Evolutionary conservation across 2,113 vertebrate species (phyloP), one percentile per base, ranked within the genome.

Genomic region (Amblyornis subalaris): DNA sequence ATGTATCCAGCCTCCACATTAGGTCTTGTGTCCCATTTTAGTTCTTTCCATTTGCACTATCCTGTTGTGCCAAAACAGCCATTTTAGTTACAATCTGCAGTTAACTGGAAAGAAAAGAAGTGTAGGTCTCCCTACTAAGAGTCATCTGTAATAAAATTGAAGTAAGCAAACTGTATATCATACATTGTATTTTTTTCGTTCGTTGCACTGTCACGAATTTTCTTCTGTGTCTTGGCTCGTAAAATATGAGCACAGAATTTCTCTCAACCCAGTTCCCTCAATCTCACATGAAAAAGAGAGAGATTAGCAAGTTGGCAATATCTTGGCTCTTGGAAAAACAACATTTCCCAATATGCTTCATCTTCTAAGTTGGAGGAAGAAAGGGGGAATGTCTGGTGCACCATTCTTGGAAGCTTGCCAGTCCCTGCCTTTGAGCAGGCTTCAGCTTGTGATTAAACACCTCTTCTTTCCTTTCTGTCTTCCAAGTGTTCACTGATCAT

Each of bases 121-220:
- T 19, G 3, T 50, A 95, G 94, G 74, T 76, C 38, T 94, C 58
- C 70, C 71, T 76, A 14, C 42, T 51, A 40, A 55, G 54, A 93
- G 78, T 74, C 29, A 70, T 91, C 85, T 89, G 77, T 79, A 95
- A 95, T 96, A 96, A 96, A 96, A 85, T 26, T 54, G 14, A 94
- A 94, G 67, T 89, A 75, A 25, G 6, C 42, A 85, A 95, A 91
- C 77, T 75, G 8, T 78, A 51, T 88, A 50, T 51, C 78, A 82
- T 44, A 82, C 42, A 91, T 89, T 73, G 91, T 95, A 95, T 93
- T 91, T 66, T 58, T 96, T 94, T 96, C 1, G 3, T 96, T 92
- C 80, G 36, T 51, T 93, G 67, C 57, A 70, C 28, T 72, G 11
- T 66, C 47, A 51, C 40, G 13, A 84, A 84, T 26, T 73, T 94